Evolutionary conservation across 2,888 invertebrate species (phyloP), one percentile per base, ranked within the genome.

Genomic region (Clepsis dumicolana): DNA sequence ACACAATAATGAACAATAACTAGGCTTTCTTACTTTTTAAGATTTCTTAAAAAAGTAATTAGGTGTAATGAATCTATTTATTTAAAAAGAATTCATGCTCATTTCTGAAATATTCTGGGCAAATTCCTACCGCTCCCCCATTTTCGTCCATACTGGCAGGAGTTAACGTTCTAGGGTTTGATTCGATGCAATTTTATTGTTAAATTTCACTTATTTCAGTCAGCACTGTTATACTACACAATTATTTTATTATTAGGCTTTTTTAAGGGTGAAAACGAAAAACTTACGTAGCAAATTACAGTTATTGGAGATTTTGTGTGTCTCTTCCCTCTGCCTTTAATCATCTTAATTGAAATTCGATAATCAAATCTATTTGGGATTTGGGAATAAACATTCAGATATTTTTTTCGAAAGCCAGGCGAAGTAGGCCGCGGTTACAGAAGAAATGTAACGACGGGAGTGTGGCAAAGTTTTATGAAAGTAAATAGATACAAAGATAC

Each of bases 401-500:
- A 16, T 48, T 48, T 53, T 52, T 63, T 56, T 54, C 41, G 16
- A 21, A 41, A 44, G 18, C 21, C 12, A 35, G 32, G 4, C 27
- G 12, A n/a, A 27, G 27, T 8, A 16, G 18, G 27, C 18, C 10
- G 41, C 63, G 27, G 50, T 65, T 52, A 41, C n/a, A 4, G 38
- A 41, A 48, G 32, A 21, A 18, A 63, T 38, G 27, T 38, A 64
- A 54, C 8, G 29, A 18, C 41, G 44, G 8, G n/a, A 12, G 21
- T 50, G n/a, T 18, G 10, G 50, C 25, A 29, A 65, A 65, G 4
- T 65, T 65, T 41, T 21, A 29, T 64, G 52, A 27, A 35, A 18
- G 18, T 53, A 54, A 54, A 63, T 25, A 21, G 50, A 27, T 29
- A 24, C 8, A 24, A 48, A 4, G 2, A 35, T 38, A 38, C 59